Evolutionary conservation across 2,888 invertebrate species (phyloP).

Genomic region (Allacma fusca): DNA sequence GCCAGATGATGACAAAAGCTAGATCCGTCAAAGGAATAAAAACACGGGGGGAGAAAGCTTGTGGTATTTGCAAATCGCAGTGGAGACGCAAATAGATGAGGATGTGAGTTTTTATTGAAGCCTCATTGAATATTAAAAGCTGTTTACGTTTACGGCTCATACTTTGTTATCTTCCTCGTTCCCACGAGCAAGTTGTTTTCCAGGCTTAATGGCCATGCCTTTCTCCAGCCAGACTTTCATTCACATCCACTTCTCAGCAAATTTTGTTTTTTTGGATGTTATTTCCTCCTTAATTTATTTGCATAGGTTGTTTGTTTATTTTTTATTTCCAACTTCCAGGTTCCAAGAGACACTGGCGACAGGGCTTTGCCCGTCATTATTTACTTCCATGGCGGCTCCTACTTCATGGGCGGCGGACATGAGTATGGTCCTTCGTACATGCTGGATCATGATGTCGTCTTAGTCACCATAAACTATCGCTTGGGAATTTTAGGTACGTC

Average conservation of each 20-base stretch:
- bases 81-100: too few species aligned
- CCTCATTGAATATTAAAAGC: constrained; percentile 1
- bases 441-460: constrained; percentile 42
- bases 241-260: too few species aligned
- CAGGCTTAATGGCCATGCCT: too few species aligned
- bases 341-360: constrained; percentile 37
- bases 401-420: constrained; percentile 50
- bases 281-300: too few species aligned
- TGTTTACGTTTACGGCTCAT: constrained; percentile 43
- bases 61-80: too few species aligned
- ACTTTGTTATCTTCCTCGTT: neutral
- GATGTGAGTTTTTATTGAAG: too few species aligned
- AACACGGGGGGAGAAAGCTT: too few species aligned
- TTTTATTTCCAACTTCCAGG: constrained; percentile 14
- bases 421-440: constrained; percentile 49
- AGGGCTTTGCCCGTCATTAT: constrained; percentile 49
- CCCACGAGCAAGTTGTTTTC: neutral
- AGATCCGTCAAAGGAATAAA: too few species aligned
- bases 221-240: too few species aligned
- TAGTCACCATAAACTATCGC: constrained; percentile 50
- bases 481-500: constrained; percentile 40
- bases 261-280: too few species aligned
- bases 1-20: too few species aligned
- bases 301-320: neutral
- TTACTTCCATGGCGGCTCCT: constrained; percentile 56